Percentiles rank a stretch among this genome's conserved stretches.
These are phyloP conservation scores for Calidris pugnax DNA, from an alignment of 2,113 vertebrate genomes.

Conservation along the genomic window DNA sequence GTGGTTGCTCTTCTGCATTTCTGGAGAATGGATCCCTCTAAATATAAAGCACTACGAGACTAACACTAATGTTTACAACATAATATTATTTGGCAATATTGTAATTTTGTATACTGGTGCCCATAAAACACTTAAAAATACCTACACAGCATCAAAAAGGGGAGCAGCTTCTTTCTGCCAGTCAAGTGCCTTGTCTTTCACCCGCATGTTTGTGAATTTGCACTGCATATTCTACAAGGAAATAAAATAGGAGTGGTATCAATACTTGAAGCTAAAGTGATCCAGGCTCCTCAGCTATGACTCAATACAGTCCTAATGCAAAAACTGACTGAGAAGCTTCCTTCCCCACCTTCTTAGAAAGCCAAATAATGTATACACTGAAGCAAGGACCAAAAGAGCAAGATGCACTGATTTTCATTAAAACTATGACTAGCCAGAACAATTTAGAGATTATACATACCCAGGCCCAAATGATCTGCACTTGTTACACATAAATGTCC, in stretches of 20 bases:
- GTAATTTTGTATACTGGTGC: neutral
- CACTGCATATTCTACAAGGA: constrained; percentile 66
- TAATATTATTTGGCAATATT: neutral
- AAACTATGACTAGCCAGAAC: neutral
- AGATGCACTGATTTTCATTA: neutral
- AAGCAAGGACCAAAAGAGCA: neutral
- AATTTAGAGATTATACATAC: neutral
- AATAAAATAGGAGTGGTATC: neutral
- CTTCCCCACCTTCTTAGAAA: neutral
- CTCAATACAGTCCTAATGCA: neutral
- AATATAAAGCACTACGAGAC: neutral
- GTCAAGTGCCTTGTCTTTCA: constrained; percentile 45
- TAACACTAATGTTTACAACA: constrained; percentile 1
- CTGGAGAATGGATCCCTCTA: neutral
- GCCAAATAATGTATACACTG: neutral
- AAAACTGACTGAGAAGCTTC: neutral
- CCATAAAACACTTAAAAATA: constrained; percentile 33
- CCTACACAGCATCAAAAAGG: constrained; percentile 78
- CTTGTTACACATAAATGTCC: neutral
- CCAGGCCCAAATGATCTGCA: neutral
- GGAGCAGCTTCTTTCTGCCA: constrained; percentile 70
- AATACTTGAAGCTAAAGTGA: neutral
- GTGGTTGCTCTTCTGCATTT: neutral
- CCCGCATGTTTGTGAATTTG: constrained; percentile 53
- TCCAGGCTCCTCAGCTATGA: neutral